Base-by-base conservation (phyloP, 64 coral and sea anemone species). In the Platygyra sinensis region DNA sequence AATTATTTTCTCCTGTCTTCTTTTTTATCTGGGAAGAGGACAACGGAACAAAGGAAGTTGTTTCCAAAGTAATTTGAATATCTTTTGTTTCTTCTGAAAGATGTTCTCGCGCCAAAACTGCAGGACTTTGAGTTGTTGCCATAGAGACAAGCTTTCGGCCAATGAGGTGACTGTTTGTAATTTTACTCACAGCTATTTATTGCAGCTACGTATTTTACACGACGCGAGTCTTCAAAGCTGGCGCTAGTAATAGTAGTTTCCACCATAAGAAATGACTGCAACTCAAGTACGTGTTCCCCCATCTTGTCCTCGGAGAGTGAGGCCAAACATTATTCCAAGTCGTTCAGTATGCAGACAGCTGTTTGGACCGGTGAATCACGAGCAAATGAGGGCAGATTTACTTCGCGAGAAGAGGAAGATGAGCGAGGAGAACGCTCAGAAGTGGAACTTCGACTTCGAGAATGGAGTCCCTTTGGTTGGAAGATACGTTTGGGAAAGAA, bases 391-490 rank as follows among this genome's bases (percentile, higher is more conserved):
- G 32, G n/a, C 32, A 42, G 80, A 89, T 72, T 83, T 94, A 5
- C 78, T 79, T 65, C 46, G 87, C 11, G 93, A 94, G 64, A 71
- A 79, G 39, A 79, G 22, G 54, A 62, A 74, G 27, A 67, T 94
- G 24, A 11, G 9, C 10, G 80, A 85, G 8, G 93, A 89, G 49
- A 71, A 67, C 32, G 78, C 50, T 72, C 79, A 31, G n/a, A 39
- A 10, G 52, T 94, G 93, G 93, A 94, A 94, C 80, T 94, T 94
- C 75, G 93, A 94, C 86, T 94, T 94, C 50, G 93, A 89, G n/a
- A 89, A 76, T 24, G 71, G 15, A 31, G 64, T 60, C 67, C 93
- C 93, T 25, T 89, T 89, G 57, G 59, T 85, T 51, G 93, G 93
- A 33, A 62, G 63, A 38, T 94, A 86, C 65, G 10, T 54, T 18